A percentile compares a stretch with the other conserved stretches of the same genome.
phyloP scores from a whole-genome alignment of 2,113 vertebrate species.

The Odobenus rosmarus region DNA sequence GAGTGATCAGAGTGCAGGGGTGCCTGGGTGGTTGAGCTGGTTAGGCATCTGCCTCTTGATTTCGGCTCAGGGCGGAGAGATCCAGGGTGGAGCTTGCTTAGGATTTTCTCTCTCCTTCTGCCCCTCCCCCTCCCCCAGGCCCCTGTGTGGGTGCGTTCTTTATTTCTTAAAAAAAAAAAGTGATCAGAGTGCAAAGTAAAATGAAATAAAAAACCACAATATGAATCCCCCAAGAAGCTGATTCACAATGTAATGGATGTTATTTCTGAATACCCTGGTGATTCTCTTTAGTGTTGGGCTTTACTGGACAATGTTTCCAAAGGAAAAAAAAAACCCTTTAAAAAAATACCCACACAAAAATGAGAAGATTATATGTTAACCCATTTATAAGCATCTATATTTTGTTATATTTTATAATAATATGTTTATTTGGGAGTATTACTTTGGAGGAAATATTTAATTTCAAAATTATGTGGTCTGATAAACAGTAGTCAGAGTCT shows the following conservation, averaged over 20 bases:
- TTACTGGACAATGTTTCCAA: conserved; percentile 30
- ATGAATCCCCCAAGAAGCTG: not conserved
- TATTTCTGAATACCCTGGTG: conserved; percentile 1
- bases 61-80: not conserved
- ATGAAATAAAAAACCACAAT: conserved; percentile 10
- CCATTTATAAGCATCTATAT: not conserved
- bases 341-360: not conserved
- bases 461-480: conserved; percentile 25
- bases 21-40: too few species aligned
- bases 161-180: not conserved
- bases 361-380: conserved; percentile 29
- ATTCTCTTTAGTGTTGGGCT: not conserved
- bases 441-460: conserved; percentile 41
- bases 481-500: not conserved
- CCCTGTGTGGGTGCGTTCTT: not conserved
- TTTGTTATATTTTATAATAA: conserved; percentile 13
- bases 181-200: not conserved
- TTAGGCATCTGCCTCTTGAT: not conserved
- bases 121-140: not conserved
- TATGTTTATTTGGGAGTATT: conserved; percentile 30
- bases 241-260: not conserved
- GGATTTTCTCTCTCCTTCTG: not conserved
- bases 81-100: not conserved
- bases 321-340: not conserved
- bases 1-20: not conserved